These are phyloP conservation scores for Tinamus guttatus DNA, from an alignment of 2,113 vertebrate genomes.

Conservation along the genomic window DNA sequence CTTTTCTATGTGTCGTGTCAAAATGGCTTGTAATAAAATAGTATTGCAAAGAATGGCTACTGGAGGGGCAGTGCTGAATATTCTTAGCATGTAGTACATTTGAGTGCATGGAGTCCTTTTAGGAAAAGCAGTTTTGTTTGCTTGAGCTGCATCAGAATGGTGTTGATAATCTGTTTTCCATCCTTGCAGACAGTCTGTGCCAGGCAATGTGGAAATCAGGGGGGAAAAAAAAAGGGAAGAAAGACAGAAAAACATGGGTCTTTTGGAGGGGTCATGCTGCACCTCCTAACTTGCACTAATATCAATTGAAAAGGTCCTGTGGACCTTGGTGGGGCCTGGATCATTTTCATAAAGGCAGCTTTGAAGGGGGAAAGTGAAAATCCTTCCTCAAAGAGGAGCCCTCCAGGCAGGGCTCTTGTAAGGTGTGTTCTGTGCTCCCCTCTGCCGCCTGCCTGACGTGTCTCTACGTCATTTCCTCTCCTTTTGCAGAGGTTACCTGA, in stretches of 20 bases:
- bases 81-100: not conserved
- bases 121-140: slow-evolving; percentile 23
- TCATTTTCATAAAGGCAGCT: not conserved
- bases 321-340: not conserved
- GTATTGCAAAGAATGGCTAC: not conserved
- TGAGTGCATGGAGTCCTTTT: not conserved
- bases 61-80: not conserved
- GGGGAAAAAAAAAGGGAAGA: not conserved
- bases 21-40: slow-evolving; percentile 34
- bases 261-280: not conserved
- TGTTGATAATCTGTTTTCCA: slow-evolving; percentile 22
- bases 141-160: slow-evolving; percentile 14
- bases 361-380: not conserved
- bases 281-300: not conserved
- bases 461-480: accelerated
- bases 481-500: not conserved
- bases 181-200: not conserved
- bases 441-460: not conserved
- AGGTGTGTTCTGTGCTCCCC: not conserved
- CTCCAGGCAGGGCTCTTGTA: not conserved
- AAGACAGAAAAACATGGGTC: not conserved
- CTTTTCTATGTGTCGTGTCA: slow-evolving; percentile 13
- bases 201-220: not conserved
- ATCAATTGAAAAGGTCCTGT: not conserved
- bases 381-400: not conserved